Conservation (phyloP, 2,797 vertebrate species). For the Mus spretus region DNA sequence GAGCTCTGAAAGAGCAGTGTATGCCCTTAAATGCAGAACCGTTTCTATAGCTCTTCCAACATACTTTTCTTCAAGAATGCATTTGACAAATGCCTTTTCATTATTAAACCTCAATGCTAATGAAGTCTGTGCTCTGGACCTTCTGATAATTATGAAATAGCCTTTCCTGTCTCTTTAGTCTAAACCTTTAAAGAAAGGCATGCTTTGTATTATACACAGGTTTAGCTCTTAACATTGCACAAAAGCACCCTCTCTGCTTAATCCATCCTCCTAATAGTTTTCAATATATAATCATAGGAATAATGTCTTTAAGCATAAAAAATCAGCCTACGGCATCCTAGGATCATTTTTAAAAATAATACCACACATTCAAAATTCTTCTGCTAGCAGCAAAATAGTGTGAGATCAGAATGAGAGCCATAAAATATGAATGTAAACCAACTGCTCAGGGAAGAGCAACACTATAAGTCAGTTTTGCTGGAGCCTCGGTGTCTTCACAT, state of each 20-base stretch:
- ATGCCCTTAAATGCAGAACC: neutral
- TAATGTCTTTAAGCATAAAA: conserved; percentile 62
- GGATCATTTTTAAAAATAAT: conserved; percentile 35
- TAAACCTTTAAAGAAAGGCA: conserved; percentile 40
- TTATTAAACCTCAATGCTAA: neutral
- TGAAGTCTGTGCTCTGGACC: conserved; percentile 9
- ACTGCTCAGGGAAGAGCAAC: neutral
- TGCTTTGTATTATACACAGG: neutral
- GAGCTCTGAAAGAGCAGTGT: neutral
- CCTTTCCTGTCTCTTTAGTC: neutral
- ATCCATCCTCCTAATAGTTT: conserved; percentile 34
- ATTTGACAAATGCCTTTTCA: neutral
- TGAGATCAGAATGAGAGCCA: conserved; percentile 8
- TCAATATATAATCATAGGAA: conserved; percentile 5
- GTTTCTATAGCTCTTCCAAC: neutral
- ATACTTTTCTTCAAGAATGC: neutral
- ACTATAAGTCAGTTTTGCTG: neutral
- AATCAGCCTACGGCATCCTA: neutral
- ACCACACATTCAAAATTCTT: conserved; percentile 4
- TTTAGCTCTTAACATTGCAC: neutral
- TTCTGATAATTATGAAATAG: conserved; percentile 34
- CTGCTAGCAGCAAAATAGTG: conserved; percentile 22
- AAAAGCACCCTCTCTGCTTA: neutral
- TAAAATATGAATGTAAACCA: conserved; percentile 43
- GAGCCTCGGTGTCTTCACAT: neutral